A percentile compares a stretch with the other conserved stretches of the same genome.
These are phyloP conservation scores for Apolygus lucorum DNA, from an alignment of 1,140 invertebrate genomes.

Conservation along the genomic window DNA sequence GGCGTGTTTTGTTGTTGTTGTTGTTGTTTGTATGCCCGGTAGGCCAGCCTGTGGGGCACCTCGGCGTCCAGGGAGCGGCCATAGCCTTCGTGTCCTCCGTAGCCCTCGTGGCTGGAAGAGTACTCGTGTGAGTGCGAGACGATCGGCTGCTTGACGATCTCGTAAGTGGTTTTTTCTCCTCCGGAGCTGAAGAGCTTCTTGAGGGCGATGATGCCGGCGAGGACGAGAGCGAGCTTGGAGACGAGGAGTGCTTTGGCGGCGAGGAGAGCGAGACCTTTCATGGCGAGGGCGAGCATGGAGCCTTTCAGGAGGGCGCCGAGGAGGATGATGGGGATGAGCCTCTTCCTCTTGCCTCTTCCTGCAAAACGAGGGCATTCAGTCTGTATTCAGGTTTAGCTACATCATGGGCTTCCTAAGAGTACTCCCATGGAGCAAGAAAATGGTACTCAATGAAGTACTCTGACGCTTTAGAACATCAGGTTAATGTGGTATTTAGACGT, in stretches of 20 bases:
- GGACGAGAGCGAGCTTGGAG: slow-evolving; percentile 62
- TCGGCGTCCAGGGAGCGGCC: slow-evolving; percentile 34
- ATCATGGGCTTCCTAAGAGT: too few relatives aligned
- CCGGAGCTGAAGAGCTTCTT: slow-evolving; percentile 57
- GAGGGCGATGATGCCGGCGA: slow-evolving; percentile 63
- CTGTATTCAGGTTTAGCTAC: too few relatives aligned
- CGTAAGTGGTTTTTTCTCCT: slow-evolving; percentile 69
- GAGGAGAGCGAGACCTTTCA: slow-evolving; percentile 61
- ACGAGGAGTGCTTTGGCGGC: slow-evolving; percentile 63
- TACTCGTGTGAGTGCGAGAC: slow-evolving; percentile 65
- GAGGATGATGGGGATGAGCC: slow-evolving; percentile 48
- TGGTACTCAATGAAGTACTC: too few relatives aligned
- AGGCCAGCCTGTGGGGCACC: slow-evolving; percentile 30
- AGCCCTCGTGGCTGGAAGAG: slow-evolving; percentile 60
- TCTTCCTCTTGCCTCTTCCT: slow-evolving; percentile 42
- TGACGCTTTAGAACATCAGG: too few relatives aligned
- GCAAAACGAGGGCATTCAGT: too few relatives aligned
- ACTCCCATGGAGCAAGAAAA: too few relatives aligned
- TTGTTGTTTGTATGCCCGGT: slow-evolving; percentile 22
- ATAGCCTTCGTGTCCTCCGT: slow-evolving; percentile 45
- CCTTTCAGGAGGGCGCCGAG: slow-evolving; percentile 56
- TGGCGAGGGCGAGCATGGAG: slow-evolving; percentile 58
- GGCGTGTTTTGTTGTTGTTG: neutral
- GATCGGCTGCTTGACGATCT: slow-evolving; percentile 76
- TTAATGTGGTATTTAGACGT: too few relatives aligned